Percentiles rank a stretch among this genome's conserved stretches.
These are phyloP conservation scores for Watsonalla binaria DNA, from an alignment of 2,888 invertebrate genomes.

Conservation along the genomic window DNA sequence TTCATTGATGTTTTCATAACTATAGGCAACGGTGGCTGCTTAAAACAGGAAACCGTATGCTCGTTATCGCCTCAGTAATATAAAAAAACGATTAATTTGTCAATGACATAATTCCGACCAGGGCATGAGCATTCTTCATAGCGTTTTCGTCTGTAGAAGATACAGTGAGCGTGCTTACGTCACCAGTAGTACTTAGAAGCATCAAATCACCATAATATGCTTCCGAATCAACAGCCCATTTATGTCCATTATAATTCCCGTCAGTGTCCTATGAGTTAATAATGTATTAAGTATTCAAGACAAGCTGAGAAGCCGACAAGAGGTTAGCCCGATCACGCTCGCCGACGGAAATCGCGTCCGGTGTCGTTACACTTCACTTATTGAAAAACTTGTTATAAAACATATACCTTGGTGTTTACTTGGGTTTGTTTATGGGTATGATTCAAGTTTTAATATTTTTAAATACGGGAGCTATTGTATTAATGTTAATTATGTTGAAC, in stretches of 20 bases:
- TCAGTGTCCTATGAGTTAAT: constrained; percentile 46
- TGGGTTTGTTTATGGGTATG: background rate
- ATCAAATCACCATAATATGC: background rate
- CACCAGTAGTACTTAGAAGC: background rate
- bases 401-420: background rate
- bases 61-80: no score
- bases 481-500: no score
- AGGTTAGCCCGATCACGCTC: constrained; percentile 61
- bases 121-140: no score
- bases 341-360: constrained; percentile 68
- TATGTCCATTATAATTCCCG: constrained; percentile 28
- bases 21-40: no score
- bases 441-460: no score
- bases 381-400: background rate
- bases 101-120: no score
- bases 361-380: constrained; percentile 22
- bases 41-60: no score
- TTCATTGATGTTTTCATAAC: no score
- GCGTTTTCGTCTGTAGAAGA: no score
- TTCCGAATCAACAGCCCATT: constrained; percentile 9
- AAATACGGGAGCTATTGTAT: no score
- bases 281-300: constrained; percentile 62
- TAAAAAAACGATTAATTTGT: no score
- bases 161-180: background rate
- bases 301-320: constrained; percentile 36